Evolutionary conservation across 2,113 vertebrate species (phyloP).

Genomic region (Strix uralensis): DNA sequence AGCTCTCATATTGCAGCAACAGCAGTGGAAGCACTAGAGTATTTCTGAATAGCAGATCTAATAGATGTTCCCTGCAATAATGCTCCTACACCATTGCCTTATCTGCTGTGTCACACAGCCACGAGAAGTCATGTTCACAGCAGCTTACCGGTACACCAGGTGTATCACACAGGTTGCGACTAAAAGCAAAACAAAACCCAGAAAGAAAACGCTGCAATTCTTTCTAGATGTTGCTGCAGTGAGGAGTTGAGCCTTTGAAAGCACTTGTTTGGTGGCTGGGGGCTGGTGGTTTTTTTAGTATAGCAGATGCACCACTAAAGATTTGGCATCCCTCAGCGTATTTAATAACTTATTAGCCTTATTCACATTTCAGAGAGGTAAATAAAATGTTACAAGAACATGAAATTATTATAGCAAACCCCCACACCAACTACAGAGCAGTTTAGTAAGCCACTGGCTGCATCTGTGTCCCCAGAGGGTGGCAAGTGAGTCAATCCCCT

Average conservation of each 20-base stretch:
- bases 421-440: fast-evolving
- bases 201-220: neutral
- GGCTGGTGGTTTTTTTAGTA: neutral
- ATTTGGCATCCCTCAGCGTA: neutral
- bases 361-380: neutral
- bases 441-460: neutral
- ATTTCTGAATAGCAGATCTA: neutral
- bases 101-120: neutral
- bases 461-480: neutral
- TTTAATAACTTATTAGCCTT: neutral
- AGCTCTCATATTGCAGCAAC: neutral
- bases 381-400: neutral
- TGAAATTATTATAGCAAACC: neutral
- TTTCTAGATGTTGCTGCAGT: neutral
- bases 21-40: neutral
- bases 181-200: neutral
- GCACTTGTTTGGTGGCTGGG: neutral
- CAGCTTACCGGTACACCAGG: fast-evolving
- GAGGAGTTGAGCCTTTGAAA: neutral
- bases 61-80: neutral
- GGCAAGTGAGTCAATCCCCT: neutral
- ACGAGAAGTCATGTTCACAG: fast-evolving
- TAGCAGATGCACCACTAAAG: neutral
- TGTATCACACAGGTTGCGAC: neutral
- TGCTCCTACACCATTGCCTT: fast-evolving